Conservation (phyloP, 53 echinoderm and acorn worm genomes). For the Zoroaster sp. region DNA sequence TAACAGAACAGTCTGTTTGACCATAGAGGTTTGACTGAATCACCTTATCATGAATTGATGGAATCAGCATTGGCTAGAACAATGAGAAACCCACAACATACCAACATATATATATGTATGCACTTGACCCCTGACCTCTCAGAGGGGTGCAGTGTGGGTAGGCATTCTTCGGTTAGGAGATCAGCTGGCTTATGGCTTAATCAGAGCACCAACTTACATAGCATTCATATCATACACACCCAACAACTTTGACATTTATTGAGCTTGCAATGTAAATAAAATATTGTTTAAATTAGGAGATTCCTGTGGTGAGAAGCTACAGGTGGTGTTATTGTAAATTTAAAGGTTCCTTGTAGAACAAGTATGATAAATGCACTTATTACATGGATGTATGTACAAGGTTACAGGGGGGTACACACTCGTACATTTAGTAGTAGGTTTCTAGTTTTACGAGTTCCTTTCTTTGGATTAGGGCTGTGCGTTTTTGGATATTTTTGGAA, state of each 20-base stretch:
- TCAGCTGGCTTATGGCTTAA: neutral
- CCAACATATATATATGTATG: neutral
- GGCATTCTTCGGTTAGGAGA: neutral
- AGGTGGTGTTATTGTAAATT: neutral
- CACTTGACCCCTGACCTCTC: constrained; percentile 21
- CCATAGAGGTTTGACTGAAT: no score
- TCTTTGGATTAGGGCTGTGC: no score
- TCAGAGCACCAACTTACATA: no score
- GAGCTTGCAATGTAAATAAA: neutral
- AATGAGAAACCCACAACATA: neutral
- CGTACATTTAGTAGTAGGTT: no score
- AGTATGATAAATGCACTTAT: no score
- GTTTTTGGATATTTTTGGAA: no score
- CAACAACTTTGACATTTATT: neutral
- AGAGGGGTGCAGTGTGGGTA: neutral
- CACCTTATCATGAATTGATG: no score
- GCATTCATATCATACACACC: neutral
- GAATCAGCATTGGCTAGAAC: neutral
- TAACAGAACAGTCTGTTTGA: no score
- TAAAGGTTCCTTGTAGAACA: neutral
- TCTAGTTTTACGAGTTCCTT: no score
- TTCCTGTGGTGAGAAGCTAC: neutral
- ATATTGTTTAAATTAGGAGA: neutral
- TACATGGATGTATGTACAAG: no score
- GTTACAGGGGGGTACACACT: no score